phyloP scores from a whole-genome alignment of 92 coral and sea anemone species.

The Virgularia gustaviana region DNA sequence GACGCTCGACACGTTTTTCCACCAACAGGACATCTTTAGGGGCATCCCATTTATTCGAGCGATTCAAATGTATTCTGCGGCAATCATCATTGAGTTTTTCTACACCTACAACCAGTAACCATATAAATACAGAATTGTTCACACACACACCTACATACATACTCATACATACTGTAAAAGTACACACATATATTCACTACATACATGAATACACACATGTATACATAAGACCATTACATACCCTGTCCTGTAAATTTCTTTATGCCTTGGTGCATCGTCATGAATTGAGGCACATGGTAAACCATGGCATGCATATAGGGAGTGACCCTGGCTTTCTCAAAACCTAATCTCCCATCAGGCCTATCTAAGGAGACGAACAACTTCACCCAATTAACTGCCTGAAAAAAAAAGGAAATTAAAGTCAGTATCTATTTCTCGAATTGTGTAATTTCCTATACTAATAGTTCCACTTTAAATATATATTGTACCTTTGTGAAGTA shows the following conservation, averaged over 20 bases:
- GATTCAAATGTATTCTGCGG: slow-evolving; percentile 26
- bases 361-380: slow-evolving; percentile 22
- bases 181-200: not conserved
- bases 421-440: not conserved
- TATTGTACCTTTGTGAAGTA: slow-evolving; percentile 31
- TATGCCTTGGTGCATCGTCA: slow-evolving; percentile 28
- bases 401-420: not conserved
- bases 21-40: slow-evolving; percentile 28
- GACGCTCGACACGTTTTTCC: slow-evolving; percentile 20
- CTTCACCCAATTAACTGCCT: slow-evolving; percentile 26
- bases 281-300: slow-evolving; percentile 40
- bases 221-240: not conserved
- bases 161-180: not conserved
- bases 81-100: slow-evolving; percentile 41
- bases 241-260: slow-evolving; percentile 46
- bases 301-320: slow-evolving; percentile 52
- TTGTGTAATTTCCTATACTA: not conserved
- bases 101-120: slow-evolving; percentile 12
- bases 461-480: not conserved
- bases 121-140: not conserved
- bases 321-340: slow-evolving; percentile 14
- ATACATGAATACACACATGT: not conserved
- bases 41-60: slow-evolving; percentile 38
- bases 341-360: slow-evolving; percentile 24
- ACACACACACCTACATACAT: not conserved